Base-by-base conservation (phyloP, 2,797 vertebrate species). In the Tragelaphus oryx region DNA sequence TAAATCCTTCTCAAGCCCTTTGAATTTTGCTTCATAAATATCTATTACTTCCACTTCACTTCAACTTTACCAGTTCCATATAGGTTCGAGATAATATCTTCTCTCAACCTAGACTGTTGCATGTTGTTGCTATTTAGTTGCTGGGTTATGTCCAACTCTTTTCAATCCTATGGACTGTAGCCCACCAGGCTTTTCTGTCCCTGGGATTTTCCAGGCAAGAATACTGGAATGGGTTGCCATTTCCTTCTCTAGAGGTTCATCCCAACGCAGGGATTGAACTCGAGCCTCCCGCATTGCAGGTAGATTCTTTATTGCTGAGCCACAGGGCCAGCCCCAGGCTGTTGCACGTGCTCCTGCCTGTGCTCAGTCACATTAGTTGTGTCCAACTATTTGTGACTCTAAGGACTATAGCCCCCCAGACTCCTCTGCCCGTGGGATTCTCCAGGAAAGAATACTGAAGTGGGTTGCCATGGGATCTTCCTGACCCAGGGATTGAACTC, bases 281-380 rank as follows among this genome's bases (percentile, higher is more conserved):
- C 3, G 1, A 12, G 68, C 12, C 68, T 24, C 37, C 22, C 26
- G 20, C 10, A 1, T 2, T 71, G 37, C 68, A 71, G 33, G 33
- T 3, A 37, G 62, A 37, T 5, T 22, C 62, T 20, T 33, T 22
- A 68, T 33, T 68, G 62, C 62, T 37, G 62, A 37, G 62, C n/a
- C 18, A 5, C 62, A 68, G n/a, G n/a, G 18, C 62, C 18, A 11
- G 62, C n/a, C 62, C 62, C 18, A 11, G 62, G 62, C 33, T 68
- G 18, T 20, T 6, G 16, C 60, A 33, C 18, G 60, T 18, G 33
- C 62, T 68, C 0, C 0, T 65, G n/a, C 17, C 20, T 2, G 0
- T 22, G 8, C 18, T 62, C 57, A 59, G n/a, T 20, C 18, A 37
- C 33, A 22, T 68, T 68, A 20, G 11, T 71, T 24, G 33, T 24